A percentile compares a stretch with the other conserved stretches of the same genome.
phyloP scores from a whole-genome alignment of 2,888 invertebrate genomes.

The Drosophila borealis region DNA sequence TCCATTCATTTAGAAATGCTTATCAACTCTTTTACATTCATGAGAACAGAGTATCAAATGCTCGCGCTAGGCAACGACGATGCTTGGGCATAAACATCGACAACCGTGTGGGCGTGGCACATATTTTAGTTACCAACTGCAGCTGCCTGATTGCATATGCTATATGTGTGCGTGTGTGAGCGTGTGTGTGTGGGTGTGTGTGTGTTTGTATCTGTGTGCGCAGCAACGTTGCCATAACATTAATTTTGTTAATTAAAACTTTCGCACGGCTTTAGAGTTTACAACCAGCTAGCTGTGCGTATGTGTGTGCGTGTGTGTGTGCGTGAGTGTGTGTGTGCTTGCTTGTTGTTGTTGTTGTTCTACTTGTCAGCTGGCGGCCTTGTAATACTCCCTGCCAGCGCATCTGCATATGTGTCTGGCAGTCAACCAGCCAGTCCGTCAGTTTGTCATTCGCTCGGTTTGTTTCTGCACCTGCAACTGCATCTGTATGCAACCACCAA shows the following conservation, averaged over 20 bases:
- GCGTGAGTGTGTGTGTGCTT: conserved; percentile 1
- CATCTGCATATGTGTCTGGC: conserved; percentile 38
- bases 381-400: conserved; percentile 50
- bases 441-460: conserved; percentile 31
- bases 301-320: conserved; percentile 3
- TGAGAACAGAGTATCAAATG: neutral
- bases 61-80: conserved; percentile 31
- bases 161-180: conserved; percentile 8
- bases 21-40: no score
- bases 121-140: conserved; percentile 43
- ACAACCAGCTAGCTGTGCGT: conserved; percentile 35
- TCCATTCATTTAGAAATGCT: neutral
- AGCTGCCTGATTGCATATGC: conserved; percentile 47
- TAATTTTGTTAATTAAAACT: conserved; percentile 81
- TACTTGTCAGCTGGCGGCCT: conserved; percentile 72
- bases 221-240: conserved; percentile 68
- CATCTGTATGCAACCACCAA: neutral
- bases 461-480: conserved; percentile 37
- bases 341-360: conserved; percentile 22
- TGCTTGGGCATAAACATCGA: conserved; percentile 74
- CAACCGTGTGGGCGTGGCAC: conserved; percentile 26
- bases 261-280: conserved; percentile 75
- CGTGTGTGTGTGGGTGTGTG: conserved; percentile 15
- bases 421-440: conserved; percentile 12
- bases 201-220: conserved; percentile 4